Evolutionary conservation across 2,797 vertebrate species (phyloP).

Genomic region (Pitangus sulphuratus): DNA sequence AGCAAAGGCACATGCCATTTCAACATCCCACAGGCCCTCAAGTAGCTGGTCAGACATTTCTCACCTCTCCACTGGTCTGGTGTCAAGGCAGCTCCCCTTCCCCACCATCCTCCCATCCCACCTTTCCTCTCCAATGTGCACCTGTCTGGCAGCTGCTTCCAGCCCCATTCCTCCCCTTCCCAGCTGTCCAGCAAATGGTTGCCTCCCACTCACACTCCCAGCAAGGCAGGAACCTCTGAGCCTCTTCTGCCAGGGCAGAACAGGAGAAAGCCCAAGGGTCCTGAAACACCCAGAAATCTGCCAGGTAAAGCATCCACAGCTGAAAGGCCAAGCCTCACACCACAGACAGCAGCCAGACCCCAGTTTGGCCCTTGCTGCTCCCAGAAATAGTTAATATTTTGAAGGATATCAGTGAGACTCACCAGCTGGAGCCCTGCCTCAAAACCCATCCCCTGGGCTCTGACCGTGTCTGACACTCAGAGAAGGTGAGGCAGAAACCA

Average conservation of each 20-base stretch:
- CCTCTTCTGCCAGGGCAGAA: not conserved
- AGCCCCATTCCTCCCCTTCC: not conserved
- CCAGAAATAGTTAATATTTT: not conserved
- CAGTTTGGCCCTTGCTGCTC: not conserved
- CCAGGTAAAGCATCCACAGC: not conserved
- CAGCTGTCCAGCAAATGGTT: not conserved
- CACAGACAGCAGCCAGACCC: not conserved
- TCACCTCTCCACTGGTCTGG: not conserved
- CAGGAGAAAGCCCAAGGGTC: not conserved
- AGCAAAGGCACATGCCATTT: not conserved
- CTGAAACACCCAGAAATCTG: not conserved
- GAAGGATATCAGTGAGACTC: not conserved
- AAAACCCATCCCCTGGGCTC: not conserved
- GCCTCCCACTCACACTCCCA: not conserved
- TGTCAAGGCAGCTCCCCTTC: not conserved
- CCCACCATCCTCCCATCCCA: not conserved
- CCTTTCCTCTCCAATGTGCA: accelerated
- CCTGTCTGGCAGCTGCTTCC: not conserved
- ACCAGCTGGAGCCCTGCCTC: not conserved
- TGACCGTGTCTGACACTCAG: not conserved
- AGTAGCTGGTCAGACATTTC: not conserved
- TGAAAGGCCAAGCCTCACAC: not conserved
- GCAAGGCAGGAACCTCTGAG: not conserved
- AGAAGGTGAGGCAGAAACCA: not conserved
- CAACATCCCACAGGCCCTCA: not conserved